A percentile compares a stretch with the other conserved stretches of the same genome.
These are phyloP conservation scores for Molothrus ater DNA, from an alignment of 2,797 vertebrate species.

Conservation along the genomic window DNA sequence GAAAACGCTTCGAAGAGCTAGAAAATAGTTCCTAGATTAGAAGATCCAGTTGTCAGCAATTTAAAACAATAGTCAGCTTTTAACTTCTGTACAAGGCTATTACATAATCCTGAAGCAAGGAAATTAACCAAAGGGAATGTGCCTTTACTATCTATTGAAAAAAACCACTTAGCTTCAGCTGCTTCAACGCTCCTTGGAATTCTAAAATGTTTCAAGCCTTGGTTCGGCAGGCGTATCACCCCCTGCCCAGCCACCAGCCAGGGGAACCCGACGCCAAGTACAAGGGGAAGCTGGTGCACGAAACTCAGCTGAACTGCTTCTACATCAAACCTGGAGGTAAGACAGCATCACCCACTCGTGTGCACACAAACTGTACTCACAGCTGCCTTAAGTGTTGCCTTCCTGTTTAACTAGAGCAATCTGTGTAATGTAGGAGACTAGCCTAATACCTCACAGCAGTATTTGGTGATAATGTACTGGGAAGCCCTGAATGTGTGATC, in stretches of 20 bases:
- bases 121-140: not conserved
- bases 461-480: not conserved
- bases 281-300: slow-evolving; percentile 87
- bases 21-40: not conserved
- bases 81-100: not conserved
- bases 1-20: not conserved
- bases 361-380: not conserved
- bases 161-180: not conserved
- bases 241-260: slow-evolving; percentile 70
- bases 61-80: not conserved
- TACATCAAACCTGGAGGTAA: slow-evolving; percentile 92
- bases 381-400: not conserved
- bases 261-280: slow-evolving; percentile 82
- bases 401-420: not conserved
- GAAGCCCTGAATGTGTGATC: not conserved
- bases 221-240: slow-evolving; percentile 73
- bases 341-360: not conserved
- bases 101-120: not conserved
- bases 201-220: slow-evolving; percentile 77
- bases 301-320: slow-evolving; percentile 86
- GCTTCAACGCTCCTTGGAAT: not conserved
- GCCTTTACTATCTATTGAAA: not conserved
- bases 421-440: not conserved
- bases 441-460: not conserved
- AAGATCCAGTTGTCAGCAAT: not conserved